Conservation (phyloP, 1,140 invertebrate genomes). For the Drosophila lacertosa region DNA sequence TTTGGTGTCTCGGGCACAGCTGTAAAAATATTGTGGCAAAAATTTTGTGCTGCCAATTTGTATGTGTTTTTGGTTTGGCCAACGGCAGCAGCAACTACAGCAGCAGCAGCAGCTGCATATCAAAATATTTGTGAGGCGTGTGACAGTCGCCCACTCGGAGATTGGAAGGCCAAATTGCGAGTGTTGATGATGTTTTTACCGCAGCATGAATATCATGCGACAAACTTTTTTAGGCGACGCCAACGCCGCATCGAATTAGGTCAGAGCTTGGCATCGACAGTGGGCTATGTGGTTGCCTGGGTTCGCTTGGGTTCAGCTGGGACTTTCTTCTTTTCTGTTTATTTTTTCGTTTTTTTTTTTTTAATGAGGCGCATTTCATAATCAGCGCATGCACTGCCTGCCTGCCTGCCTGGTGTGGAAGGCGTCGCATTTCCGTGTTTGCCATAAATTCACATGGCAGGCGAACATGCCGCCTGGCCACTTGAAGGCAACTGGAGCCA, state of each 20-base stretch:
- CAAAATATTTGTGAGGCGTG: slow-evolving; percentile 73
- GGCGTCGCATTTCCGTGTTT: slow-evolving; percentile 67
- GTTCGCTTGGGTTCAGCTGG: slow-evolving; percentile 27
- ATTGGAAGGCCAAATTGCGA: slow-evolving; percentile 32
- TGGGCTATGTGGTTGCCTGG: slow-evolving; percentile 24
- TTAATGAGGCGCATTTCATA: slow-evolving; percentile 79
- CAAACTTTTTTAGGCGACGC: slow-evolving; percentile 39
- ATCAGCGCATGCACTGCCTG: slow-evolving; percentile 63
- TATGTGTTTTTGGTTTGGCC: slow-evolving; percentile 50
- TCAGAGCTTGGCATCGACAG: slow-evolving; percentile 49
- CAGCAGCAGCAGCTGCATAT: slow-evolving; percentile 56
- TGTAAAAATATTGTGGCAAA: slow-evolving; percentile 80
- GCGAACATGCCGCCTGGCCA: slow-evolving; percentile 31
- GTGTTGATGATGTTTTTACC: slow-evolving; percentile 57
- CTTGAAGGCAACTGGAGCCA: slow-evolving; percentile 70
- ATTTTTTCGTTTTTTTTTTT: slow-evolving; percentile 39
- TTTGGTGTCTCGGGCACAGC: slow-evolving; percentile 59
- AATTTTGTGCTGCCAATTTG: slow-evolving; percentile 68
- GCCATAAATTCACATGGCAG: slow-evolving; percentile 70
- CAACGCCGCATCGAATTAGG: slow-evolving; percentile 47
- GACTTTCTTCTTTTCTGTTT: slow-evolving; percentile 14
- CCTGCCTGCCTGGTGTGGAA: slow-evolving; percentile 28
- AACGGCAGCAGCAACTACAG: slow-evolving; percentile 13
- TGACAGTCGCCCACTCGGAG: slow-evolving; percentile 57
- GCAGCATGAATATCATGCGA: slow-evolving; percentile 45